phyloP scores from a whole-genome alignment of 2,888 invertebrate genomes.

The Podabrus alpinus region DNA sequence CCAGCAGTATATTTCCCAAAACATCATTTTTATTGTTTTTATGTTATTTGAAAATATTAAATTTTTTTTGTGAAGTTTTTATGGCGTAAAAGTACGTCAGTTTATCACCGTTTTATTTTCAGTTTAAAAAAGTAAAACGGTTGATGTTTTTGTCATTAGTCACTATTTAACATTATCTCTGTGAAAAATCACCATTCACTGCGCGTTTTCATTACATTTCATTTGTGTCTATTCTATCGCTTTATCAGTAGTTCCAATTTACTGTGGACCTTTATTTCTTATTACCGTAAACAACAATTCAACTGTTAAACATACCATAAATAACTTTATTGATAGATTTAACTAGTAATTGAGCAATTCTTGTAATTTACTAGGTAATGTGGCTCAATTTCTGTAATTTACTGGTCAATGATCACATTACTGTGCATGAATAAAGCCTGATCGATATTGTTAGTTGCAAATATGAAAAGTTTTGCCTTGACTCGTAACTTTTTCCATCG shows the following conservation, averaged over 20 bases:
- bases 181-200: neutral
- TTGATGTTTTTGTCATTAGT: neutral
- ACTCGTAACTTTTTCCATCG: neutral
- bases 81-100: neutral
- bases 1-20: neutral
- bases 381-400: slow-evolving; percentile 21
- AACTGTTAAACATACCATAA: slow-evolving; percentile 6
- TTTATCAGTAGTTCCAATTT: neutral
- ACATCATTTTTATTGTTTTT: neutral
- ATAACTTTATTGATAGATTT: slow-evolving; percentile 18
- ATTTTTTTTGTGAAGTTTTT: neutral
- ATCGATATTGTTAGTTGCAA: slow-evolving; percentile 11
- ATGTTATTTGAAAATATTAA: neutral
- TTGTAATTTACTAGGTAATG: slow-evolving; percentile 21
- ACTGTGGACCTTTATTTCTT: slow-evolving; percentile 4
- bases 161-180: neutral
- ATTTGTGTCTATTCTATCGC: neutral
- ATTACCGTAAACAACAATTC: slow-evolving; percentile 7
- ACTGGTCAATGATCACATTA: slow-evolving; percentile 12
- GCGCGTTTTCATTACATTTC: neutral
- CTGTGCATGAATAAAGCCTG: slow-evolving; percentile 13
- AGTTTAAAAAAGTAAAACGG: neutral
- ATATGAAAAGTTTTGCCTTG: neutral
- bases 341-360: slow-evolving; percentile 24
- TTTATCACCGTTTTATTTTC: neutral